Base-by-base conservation (phyloP, 1,140 invertebrate species). In the Scaptomyza montana region DNA sequence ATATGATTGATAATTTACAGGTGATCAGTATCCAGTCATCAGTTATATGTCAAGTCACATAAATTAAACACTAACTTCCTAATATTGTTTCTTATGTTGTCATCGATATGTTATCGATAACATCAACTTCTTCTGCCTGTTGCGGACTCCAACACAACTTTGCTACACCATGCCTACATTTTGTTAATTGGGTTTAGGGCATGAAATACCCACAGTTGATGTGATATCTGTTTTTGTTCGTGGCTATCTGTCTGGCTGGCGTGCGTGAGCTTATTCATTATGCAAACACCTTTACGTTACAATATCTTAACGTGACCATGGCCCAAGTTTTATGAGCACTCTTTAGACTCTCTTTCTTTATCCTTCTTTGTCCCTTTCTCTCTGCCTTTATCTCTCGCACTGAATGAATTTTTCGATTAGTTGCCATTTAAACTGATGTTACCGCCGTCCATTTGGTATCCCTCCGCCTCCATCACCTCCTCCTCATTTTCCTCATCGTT, bases 341-440 rank as follows among this genome's bases (percentile, higher is more conserved):
- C 21, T 21, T 21, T 21, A 21, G 3, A 21, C 21, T 21, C 21
- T 21, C 21, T 21, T 21, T 21, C 21, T 21, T 3, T 21, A 21
- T 21, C 21, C 21, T 4, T 25, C 21, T 25, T 25, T 55, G 80
- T 12, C 71, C 57, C 41, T 41, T 2, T 9, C 1, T 43, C 28
- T 61, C 51, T 33, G 33, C 8, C n/a, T 7, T 46, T 55, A 12
- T n/a, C 36, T 36, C 21, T 46, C 9, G 19, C 47, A 13, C 54
- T 69, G 43, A 50, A 63, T 82, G 63, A 66, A 61, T 71, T 84
- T 89, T 89, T 74, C 77, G 84, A 89, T 89, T 89, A 89, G 84
- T 84, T 89, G 84, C 79, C 84, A 89, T 89, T 89, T 89, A 89
- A 89, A 84, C 85, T 89, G 74, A 64, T 89, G 77, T 89, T 87